Percentiles rank a stretch among this genome's conserved stretches.
Evolutionary conservation across 2,797 vertebrate species (phyloP).

Genomic region (Pithecia hirsuta): DNA sequence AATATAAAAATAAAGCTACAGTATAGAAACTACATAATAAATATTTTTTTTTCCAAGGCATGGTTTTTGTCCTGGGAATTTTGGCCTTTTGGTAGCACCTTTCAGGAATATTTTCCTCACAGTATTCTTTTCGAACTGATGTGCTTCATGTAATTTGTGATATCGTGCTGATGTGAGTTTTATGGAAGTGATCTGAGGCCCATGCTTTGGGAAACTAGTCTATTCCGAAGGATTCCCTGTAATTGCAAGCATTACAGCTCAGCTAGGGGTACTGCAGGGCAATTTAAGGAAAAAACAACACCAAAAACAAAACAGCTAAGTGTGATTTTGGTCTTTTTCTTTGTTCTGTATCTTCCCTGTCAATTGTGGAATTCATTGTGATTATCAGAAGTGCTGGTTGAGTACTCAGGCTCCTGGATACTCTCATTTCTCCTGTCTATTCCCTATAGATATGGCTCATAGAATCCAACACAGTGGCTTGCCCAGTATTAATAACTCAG

Average conservation of each 20-base stretch:
- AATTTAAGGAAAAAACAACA: not conserved
- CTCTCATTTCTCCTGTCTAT: not conserved
- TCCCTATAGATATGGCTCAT: not conserved
- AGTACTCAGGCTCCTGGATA: not conserved
- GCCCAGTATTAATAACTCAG: not conserved
- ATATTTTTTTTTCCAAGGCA: not conserved
- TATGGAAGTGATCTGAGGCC: not conserved
- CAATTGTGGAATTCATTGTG: not conserved
- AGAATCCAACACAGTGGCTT: not conserved
- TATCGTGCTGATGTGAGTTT: not conserved
- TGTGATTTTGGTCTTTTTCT: not conserved
- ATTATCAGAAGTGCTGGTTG: not conserved
- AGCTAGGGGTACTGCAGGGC: not conserved
- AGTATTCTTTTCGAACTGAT: not conserved
- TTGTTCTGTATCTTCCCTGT: not conserved
- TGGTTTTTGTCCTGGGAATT: not conserved
- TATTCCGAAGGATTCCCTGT: not conserved
- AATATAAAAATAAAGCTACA: not conserved
- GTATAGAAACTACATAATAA: not conserved
- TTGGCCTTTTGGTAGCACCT: not conserved
- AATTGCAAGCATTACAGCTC: not conserved
- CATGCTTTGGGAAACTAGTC: not conserved
- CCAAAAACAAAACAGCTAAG: not conserved
- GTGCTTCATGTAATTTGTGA: not conserved
- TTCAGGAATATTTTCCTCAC: not conserved